phyloP scores from a whole-genome alignment of 1,140 invertebrate species.

The Anastrepha obliqua region DNA sequence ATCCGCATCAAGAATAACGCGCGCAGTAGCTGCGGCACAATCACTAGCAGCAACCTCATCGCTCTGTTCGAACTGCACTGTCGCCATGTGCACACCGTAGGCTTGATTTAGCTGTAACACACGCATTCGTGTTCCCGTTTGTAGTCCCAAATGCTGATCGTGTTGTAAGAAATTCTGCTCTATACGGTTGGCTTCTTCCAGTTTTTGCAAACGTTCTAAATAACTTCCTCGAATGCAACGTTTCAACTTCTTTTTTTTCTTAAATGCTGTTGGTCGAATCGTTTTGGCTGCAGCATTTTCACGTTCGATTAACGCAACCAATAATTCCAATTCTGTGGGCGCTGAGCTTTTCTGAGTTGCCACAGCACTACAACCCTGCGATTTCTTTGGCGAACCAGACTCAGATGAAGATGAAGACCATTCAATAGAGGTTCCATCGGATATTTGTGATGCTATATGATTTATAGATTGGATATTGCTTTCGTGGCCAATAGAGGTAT shows the following conservation, averaged over 20 bases:
- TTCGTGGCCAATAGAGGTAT: too few species aligned
- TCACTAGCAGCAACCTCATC: not conserved
- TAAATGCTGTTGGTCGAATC: not conserved
- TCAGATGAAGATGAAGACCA: conserved; percentile 51
- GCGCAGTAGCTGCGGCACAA: not conserved
- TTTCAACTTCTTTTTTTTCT: conserved; percentile 43
- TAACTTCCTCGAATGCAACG: conserved; percentile 34
- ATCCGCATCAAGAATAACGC: conserved; percentile 30
- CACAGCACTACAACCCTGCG: not conserved
- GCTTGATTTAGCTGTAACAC: conserved; percentile 4
- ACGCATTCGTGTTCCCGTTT: not conserved
- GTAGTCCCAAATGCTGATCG: conserved; percentile 52
- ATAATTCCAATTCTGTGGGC: conserved; percentile 54
- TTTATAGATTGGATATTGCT: not conserved
- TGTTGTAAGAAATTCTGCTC: conserved; percentile 36
- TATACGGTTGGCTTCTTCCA: not conserved
- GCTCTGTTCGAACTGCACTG: not conserved
- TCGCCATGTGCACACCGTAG: conserved; percentile 41
- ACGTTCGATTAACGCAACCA: conserved; percentile 54
- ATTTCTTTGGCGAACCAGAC: conserved; percentile 15
- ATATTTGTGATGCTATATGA: not conserved
- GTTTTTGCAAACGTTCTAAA: conserved; percentile 31
- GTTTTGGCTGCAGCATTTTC: conserved; percentile 39
- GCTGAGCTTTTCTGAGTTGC: conserved; percentile 20
- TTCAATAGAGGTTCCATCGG: not conserved